Conservation (phyloP, 1,140 invertebrate genomes). For the Dreissena rostriformis region DNA sequence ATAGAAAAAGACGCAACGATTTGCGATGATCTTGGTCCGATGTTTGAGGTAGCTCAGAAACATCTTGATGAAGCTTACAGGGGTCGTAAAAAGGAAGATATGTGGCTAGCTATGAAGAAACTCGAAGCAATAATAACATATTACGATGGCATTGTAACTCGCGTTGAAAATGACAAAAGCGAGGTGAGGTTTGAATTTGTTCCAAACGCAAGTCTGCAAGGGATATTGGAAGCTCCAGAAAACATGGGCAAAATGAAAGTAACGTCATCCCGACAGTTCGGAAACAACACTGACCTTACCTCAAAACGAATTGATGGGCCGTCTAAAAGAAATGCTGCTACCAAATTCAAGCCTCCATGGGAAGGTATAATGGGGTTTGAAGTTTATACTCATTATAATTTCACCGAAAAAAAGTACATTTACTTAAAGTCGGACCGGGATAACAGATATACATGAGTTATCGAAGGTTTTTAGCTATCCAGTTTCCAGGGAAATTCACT, state of each 20-base stretch:
- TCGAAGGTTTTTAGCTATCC: not conserved
- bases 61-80: conserved; percentile 14
- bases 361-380: not conserved
- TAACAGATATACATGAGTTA: too few relatives aligned
- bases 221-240: conserved; percentile 25
- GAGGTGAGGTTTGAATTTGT: conserved; percentile 43
- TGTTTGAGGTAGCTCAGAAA: conserved; percentile 1
- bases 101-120: conserved; percentile 42
- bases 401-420: too few relatives aligned
- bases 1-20: conserved; percentile 16
- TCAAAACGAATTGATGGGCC: not conserved
- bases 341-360: conserved; percentile 18
- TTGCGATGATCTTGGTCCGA: not conserved
- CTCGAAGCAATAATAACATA: conserved; percentile 17
- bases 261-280: conserved; percentile 11
- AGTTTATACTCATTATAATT: not conserved
- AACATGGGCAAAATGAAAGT: conserved; percentile 44
- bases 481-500: not conserved
- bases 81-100: not conserved
- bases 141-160: conserved; percentile 31
- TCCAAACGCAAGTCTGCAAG: conserved; percentile 20
- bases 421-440: too few relatives aligned
- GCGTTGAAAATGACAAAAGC: conserved; percentile 30
- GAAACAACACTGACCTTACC: conserved; percentile 10
- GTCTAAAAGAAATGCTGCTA: not conserved